A percentile compares a stretch with the other conserved stretches of the same genome.
These are phyloP conservation scores for Didymodactylos carnosus DNA, from an alignment of 2,888 invertebrate species.

Conservation along the genomic window DNA sequence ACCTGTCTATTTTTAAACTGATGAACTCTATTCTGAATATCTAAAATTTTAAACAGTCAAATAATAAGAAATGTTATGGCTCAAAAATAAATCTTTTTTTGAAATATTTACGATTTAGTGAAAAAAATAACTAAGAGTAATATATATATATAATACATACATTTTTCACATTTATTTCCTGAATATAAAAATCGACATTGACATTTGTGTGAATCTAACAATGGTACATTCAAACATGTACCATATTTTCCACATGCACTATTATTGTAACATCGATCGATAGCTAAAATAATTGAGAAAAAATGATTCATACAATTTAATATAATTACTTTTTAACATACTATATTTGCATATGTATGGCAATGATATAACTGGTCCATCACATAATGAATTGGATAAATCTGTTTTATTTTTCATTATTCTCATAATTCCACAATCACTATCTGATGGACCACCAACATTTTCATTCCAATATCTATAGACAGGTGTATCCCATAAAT, in stretches of 20 bases:
- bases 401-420: background rate
- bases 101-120: too few relatives aligned
- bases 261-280: constrained; percentile 14
- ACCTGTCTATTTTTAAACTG: too few relatives aligned
- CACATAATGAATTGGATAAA: background rate
- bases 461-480: background rate
- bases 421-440: background rate
- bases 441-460: background rate
- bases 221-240: constrained; percentile 4
- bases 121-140: too few relatives aligned
- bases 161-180: constrained; percentile 10
- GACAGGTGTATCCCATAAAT: background rate
- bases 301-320: background rate
- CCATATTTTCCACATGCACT: constrained; percentile 9
- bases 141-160: background rate
- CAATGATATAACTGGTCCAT: background rate
- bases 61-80: background rate
- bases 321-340: background rate
- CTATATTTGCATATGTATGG: constrained; percentile 13
- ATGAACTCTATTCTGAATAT: too few relatives aligned
- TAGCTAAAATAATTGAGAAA: background rate
- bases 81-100: too few relatives aligned
- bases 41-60: background rate
- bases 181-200: constrained; percentile 9
- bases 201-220: constrained; percentile 1